Evolutionary conservation across 2,888 invertebrate genomes (phyloP).

Genomic region (Plemyria rubiginata): DNA sequence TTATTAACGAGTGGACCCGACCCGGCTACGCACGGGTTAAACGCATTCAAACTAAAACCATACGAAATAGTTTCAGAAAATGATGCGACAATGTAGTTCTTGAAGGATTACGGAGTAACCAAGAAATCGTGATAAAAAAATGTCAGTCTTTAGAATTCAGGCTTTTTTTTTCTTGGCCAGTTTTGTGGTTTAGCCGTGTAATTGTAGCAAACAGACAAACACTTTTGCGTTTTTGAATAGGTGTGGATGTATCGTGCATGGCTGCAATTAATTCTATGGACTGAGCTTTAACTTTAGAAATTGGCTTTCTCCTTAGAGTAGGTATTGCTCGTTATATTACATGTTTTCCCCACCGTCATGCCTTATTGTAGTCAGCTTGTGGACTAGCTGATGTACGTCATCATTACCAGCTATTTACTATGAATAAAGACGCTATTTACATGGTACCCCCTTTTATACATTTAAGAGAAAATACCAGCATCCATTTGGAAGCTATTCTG

Average conservation of each 20-base stretch:
- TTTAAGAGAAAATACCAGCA: no score
- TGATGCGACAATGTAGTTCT: not conserved
- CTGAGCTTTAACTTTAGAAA: slow-evolving; percentile 43
- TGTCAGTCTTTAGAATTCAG: no score
- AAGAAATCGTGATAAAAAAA: not conserved
- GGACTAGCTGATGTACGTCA: slow-evolving; percentile 6
- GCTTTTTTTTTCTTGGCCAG: no score
- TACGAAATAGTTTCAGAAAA: not conserved
- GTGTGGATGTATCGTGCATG: slow-evolving; percentile 47
- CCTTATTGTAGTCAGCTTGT: slow-evolving; percentile 7
- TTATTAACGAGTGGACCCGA: slow-evolving; percentile 27
- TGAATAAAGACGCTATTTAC: no score
- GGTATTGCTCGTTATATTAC: slow-evolving; percentile 12
- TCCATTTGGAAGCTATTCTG: not conserved
- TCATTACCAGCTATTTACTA: slow-evolving; percentile 6
- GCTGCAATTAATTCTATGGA: slow-evolving; percentile 53
- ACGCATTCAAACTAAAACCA: not conserved
- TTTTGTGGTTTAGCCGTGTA: no score
- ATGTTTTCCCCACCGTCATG: slow-evolving; percentile 13
- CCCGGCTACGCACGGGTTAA: not conserved
- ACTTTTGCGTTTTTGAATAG: not conserved
- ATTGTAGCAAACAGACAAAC: not conserved
- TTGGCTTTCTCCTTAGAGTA: slow-evolving; percentile 50
- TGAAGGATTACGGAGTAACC: not conserved
- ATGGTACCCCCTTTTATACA: not conserved